These are phyloP conservation scores for Sminthurinus aureus DNA, from an alignment of 2,888 invertebrate species.

Conservation along the genomic window DNA sequence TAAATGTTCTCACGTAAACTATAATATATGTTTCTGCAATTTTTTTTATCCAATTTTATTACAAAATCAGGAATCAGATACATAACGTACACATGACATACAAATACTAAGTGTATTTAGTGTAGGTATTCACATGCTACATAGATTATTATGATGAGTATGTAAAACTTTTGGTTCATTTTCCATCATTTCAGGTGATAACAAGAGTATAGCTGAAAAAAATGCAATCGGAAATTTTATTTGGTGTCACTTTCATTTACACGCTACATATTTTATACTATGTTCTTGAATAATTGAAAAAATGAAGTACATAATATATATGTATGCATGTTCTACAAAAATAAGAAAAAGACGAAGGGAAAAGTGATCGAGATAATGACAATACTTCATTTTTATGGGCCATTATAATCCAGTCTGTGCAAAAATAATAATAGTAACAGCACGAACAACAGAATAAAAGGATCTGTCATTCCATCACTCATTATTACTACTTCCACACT, in stretches of 20 bases:
- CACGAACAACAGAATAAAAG: background rate
- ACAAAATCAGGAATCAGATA: too few species aligned
- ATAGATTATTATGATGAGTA: background rate
- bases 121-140: too few species aligned
- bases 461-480: background rate
- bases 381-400: background rate
- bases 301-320: background rate
- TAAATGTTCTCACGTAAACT: too few species aligned
- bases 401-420: background rate
- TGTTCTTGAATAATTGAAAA: background rate
- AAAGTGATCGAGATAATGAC: background rate
- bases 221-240: background rate
- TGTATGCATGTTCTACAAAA: background rate
- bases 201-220: background rate
- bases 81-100: too few species aligned
- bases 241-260: background rate
- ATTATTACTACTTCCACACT: background rate
- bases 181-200: background rate
- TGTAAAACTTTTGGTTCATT: background rate
- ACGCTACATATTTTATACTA: too few species aligned
- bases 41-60: too few species aligned
- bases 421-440: background rate
- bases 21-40: too few species aligned
- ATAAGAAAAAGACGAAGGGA: background rate
- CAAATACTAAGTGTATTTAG: too few species aligned